Evolutionary conservation across 2,113 vertebrate genomes (phyloP), one percentile per base, ranked within the genome.

Genomic region (Carlito syrichta): DNA sequence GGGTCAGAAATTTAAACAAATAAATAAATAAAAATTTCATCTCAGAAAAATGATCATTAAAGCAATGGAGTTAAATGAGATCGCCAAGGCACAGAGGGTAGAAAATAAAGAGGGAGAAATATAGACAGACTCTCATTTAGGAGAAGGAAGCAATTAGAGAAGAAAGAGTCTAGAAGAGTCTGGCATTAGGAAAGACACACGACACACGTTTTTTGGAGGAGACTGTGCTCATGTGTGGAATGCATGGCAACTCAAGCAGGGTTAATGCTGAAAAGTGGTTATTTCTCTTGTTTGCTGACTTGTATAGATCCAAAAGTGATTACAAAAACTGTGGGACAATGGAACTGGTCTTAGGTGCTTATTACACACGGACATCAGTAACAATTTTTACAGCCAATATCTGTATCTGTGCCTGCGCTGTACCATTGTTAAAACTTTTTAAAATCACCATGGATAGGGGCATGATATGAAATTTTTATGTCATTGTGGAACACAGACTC

Each of bases 21-120:
- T n/a, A n/a, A 54, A 54, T 17, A 19, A 68, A 40, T 35, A 62
- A 86, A 45, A 62, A 48, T 48, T 19, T 68, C 0, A 11, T 35
- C n/a, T 56, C 32, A 56, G 86, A 48, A 40, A 71, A 30, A n/a
- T 35, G 20, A 74, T 35, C n/a, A 40, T 27, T 4, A 63, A 81
- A 19, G 35, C 45, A 60, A 56, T 8, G 32, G 20, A 27, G 32
- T 78, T 52, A 32, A 27, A 77, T 8, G 54, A 22, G 8, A 78
- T n/a, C 0, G 1, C 7, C 7, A 19, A 81, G 14, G 7, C 20
- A 35, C 23, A 50, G 35, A n/a, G 13, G 30, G 13, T 16, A 50
- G 68, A 45, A 1, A 7, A 20, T 7, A 11, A 43, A 86, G 54
- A 62, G 11, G 9, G 19, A 79, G 8, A 25, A 10, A 7, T 0